Base-by-base conservation (phyloP, 1,140 invertebrate genomes). In the Dendrolimus kikuchii region DNA sequence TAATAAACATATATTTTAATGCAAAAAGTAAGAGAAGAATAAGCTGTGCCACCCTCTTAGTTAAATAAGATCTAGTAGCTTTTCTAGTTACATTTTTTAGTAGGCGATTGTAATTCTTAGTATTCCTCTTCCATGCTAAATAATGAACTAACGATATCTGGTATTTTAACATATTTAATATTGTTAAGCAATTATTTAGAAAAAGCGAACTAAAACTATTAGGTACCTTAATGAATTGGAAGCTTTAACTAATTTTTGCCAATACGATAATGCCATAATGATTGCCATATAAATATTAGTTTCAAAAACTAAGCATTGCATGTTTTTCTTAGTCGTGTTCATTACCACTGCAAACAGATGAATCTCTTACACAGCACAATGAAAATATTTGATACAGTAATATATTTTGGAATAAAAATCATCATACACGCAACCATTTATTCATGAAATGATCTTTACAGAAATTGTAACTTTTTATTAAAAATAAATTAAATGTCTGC, bases 231-330 rank as follows among this genome's bases (percentile, higher is more conserved):
- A 61, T 57, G 53, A 57, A 63, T 74, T 59, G 53, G 58, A 67
- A 77, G 77, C 77, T 80, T 80, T 80, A 80, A 80, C 67, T 70
- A 68, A 71, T 71, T 68, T 73, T 71, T 64, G 64, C 70, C 65
- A 64, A 68, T 62, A 71, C 49, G 59, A 59, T 55, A 69, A 71
- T 68, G 74, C 74, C 74, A 74, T 80, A 71, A 54, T 46, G 40
- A 56, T 69, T 71, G 70, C 70, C 72, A 78, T 81, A 70, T 68
- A 66, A 57, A 47, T 55, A 53, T 64, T 53, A 61, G 60, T 57
- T 57, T 59, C 46, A 55, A 57, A 62, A 52, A 57, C 43, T 59
- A 59, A 51, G 49, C 39, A 39, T 42, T 51, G 46, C n/a, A 51
- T 52, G 7, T 55, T 50, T 55, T 37, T 50, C 49, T 38, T 23